Base-by-base conservation (phyloP, 2,113 vertebrate genomes). In the Benitochromis conjunctus region DNA sequence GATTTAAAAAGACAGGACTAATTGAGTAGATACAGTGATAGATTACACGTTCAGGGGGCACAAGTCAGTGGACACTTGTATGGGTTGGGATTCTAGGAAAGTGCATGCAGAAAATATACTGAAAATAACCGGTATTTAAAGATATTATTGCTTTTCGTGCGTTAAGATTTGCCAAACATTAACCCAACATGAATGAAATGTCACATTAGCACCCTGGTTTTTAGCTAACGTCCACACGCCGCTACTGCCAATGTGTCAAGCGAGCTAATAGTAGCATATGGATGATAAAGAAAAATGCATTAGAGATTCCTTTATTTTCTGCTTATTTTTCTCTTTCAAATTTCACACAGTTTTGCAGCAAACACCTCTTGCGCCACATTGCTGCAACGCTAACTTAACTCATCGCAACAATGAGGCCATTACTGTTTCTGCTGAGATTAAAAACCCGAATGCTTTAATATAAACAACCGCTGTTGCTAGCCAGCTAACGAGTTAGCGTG, bases 401-500 rank as follows among this genome's bases (percentile, higher is more conserved):
- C 4, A 1, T 11, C 9, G 57, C 14, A 13, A 9, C 18, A 21
- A 1, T 11, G 18, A 77, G 3, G 58, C 19, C 3, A 3, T 9
- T 31, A n/a, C 7, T 53, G 26, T 53, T 53, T 48, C 4, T 29
- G 24, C 62, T 16, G 10, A 82, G 31, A 34, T 5, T 26, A 16
- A 76, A 46, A 71, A 26, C 4, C 24, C 26, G 14, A 31, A 57
- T 64, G 29, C 60, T 88, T 85, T 41, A 62, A 77, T n/a, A 82
- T 69, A 12, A 86, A 83, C 80, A 78, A 60, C 31, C 19, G 80
- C 87, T 31, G 64, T 58, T 77, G 66, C 82, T 53, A 71, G 83
- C 82, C 53, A 9, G 89, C 88, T 94, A 93, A 86, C 89, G 9
- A 19, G 93, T 91, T 94, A 94, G 80, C 86, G 19, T 1, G 1